A percentile compares a stretch with the other conserved stretches of the same genome.
These are phyloP conservation scores for Orchestes rusci DNA, from an alignment of 2,888 invertebrate species.

Conservation along the genomic window DNA sequence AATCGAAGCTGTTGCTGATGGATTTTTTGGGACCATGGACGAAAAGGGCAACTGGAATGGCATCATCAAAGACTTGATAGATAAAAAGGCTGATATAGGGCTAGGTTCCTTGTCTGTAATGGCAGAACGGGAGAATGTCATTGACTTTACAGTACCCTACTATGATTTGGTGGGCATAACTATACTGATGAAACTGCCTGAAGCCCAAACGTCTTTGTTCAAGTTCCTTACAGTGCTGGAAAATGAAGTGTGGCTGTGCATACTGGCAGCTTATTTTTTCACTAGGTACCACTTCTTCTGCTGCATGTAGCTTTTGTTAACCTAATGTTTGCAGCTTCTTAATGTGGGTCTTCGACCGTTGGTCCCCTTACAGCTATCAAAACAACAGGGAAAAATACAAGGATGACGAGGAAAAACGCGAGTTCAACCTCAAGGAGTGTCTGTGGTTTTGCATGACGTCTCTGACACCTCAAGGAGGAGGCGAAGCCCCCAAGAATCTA, in stretches of 20 bases:
- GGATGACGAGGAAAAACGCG: conserved; percentile 88
- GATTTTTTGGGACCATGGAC: conserved; percentile 83
- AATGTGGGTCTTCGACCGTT: conserved; percentile 95
- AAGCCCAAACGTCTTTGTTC: conserved; percentile 85
- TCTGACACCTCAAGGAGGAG: conserved; percentile 89
- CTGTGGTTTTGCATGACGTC: conserved; percentile 99
- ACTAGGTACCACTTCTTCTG: no score
- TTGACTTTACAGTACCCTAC: conserved; percentile 97
- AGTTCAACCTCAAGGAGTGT: conserved; percentile 93
- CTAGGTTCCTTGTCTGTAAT: conserved; percentile 91
- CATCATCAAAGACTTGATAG: conserved; percentile 39
- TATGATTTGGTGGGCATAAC: conserved; percentile 97
- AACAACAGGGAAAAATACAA: conserved; percentile 90
- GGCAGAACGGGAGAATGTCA: conserved; percentile 94
- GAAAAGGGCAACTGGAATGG: conserved; percentile 66
- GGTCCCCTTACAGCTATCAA: conserved; percentile 95
- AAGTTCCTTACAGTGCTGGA: conserved; percentile 95
- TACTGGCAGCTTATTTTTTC: conserved; percentile 90
- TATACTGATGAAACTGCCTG: conserved; percentile 88
- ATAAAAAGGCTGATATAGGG: conserved; percentile 83
- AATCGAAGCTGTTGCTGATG: conserved; percentile 72
- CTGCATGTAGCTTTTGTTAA: no score
- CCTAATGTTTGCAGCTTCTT: conserved; percentile 55
- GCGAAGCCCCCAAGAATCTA: conserved; percentile 92
- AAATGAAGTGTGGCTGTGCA: conserved; percentile 94